These are phyloP conservation scores for Isaurus tuberculatus DNA, from an alignment of 92 coral and sea anemone genomes.

Conservation along the genomic window DNA sequence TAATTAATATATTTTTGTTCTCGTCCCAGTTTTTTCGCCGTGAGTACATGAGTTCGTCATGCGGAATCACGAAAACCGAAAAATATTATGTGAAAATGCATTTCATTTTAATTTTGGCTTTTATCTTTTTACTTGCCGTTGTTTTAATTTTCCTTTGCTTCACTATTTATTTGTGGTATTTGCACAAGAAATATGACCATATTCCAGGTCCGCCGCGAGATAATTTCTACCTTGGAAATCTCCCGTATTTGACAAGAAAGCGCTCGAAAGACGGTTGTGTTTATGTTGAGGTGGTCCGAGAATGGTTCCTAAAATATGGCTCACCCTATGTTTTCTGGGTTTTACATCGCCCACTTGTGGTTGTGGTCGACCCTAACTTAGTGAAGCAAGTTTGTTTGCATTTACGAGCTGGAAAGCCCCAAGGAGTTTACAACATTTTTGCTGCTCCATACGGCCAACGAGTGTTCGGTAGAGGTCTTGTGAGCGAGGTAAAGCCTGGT, in stretches of 20 bases:
- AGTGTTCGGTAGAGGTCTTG: slow-evolving; percentile 24
- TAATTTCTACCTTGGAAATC: slow-evolving; percentile 30
- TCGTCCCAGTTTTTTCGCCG: too few species aligned
- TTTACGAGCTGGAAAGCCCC: slow-evolving; percentile 8
- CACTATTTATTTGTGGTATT: neutral
- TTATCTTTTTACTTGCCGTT: neutral
- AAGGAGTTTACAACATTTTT: neutral
- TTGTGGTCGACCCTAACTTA: slow-evolving; percentile 9
- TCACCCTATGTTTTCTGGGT: slow-evolving; percentile 15
- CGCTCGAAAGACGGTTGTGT: neutral
- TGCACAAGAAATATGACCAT: slow-evolving; percentile 35
- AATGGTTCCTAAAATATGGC: slow-evolving; percentile 26
- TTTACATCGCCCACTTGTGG: neutral
- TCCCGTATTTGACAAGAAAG: neutral
- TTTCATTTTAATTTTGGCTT: neutral
- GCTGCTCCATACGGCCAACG: slow-evolving; percentile 32
- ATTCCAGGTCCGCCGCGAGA: slow-evolving; percentile 34
- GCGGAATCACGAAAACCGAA: too few species aligned
- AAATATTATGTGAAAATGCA: neutral
- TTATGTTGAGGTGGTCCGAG: neutral
- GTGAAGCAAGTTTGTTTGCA: slow-evolving; percentile 10
- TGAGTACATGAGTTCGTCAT: too few species aligned
- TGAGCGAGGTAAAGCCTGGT: slow-evolving; percentile 14
- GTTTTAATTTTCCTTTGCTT: neutral
- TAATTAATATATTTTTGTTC: too few species aligned